Evolutionary conservation across 2,113 vertebrate species (phyloP), one percentile per base, ranked within the genome.

Genomic region (Alosa alosa): DNA sequence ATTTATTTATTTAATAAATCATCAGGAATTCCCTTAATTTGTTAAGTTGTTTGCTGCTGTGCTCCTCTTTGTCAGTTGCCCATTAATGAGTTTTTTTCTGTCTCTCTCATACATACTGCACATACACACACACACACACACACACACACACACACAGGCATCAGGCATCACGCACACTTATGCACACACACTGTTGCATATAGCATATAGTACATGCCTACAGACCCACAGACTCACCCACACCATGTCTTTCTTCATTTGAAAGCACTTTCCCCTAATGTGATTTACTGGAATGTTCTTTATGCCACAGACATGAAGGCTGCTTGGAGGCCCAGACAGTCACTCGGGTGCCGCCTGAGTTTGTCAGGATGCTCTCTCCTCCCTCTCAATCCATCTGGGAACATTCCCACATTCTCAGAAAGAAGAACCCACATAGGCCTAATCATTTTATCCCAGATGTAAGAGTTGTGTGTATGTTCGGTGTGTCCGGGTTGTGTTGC

Each of bases 211-310:
- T 22, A n/a, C 17, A 60, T 60, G 17, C 3, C 55, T 60, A 1
- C 22, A 64, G 60, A 64, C 22, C 4, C 6, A 0, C 22, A 25
- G 20, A 64, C n/a, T 64, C 22, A 6, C 60, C 25, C 22, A 31
- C 36, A 36, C 1, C 13, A 78, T 78, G 72, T 78, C 13, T 22
- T 64, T 36, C 31, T 36, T 15, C 72, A 78, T 39, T 78, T 78
- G 39, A 78, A 78, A 78, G 72, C 72, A 78, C 72, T 78, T 5
- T 39, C 10, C 3, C 72, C 72, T 78, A 78, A 78, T 78, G 72
- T 78, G 36, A 39, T 78, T 78, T 78, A 78, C 25, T 15, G 72
- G 10, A 15, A 78, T 78, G 72, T 78, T 39, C 72, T 17, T 78
- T 36, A 78, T 39, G 36, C 72, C 39, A 39, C 4, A 78, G 31